A percentile compares a stretch with the other conserved stretches of the same genome.
Conservation (phyloP, 2,888 invertebrate species). For the Hesperia comma region DNA sequence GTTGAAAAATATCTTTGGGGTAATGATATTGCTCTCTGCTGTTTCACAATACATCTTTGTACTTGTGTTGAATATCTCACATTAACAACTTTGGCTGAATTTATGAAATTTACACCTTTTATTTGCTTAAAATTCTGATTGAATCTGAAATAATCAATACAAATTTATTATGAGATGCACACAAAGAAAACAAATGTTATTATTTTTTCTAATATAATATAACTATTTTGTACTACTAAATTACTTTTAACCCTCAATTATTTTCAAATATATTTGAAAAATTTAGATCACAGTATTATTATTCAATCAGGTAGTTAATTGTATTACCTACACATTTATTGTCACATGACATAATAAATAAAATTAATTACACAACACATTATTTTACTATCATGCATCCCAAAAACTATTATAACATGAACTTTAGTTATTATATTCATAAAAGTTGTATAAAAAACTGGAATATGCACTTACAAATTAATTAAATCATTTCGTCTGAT, state of each 20-base stretch:
- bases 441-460: conserved; percentile 15
- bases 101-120: conserved; percentile 36
- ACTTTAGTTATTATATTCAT: too few relatives aligned
- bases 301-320: too few relatives aligned
- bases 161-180: too few relatives aligned
- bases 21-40: conserved; percentile 33
- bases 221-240: too few relatives aligned
- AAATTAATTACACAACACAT: conserved; percentile 26
- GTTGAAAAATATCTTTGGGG: conserved; percentile 57
- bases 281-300: too few relatives aligned
- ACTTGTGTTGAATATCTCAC: conserved; percentile 48
- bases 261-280: too few relatives aligned
- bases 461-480: conserved; percentile 60
- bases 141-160: conserved; percentile 54
- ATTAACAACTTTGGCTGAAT: conserved; percentile 37
- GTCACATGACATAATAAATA: not conserved
- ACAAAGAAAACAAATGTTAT: too few relatives aligned
- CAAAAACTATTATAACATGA: too few relatives aligned
- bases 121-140: conserved; percentile 50
- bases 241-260: too few relatives aligned
- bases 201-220: too few relatives aligned
- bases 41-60: conserved; percentile 44
- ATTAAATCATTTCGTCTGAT: conserved; percentile 53
- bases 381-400: not conserved
- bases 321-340: too few relatives aligned